Conservation (phyloP, 2,888 invertebrate genomes). For the Chironomus riparius region DNA sequence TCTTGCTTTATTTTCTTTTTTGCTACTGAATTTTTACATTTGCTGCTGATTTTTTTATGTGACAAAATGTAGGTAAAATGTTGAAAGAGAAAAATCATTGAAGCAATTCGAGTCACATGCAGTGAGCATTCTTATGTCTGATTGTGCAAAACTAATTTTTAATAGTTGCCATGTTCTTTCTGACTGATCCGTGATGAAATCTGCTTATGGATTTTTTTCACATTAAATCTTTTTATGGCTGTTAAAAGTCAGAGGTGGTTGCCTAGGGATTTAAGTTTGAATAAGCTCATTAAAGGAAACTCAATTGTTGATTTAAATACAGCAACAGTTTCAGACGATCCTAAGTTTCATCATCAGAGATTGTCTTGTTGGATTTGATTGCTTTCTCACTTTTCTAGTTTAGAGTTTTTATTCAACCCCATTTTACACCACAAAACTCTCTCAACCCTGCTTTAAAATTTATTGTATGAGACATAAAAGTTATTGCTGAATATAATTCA, state of each 20-base stretch:
- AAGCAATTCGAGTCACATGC: not conserved
- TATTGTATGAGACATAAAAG: not conserved
- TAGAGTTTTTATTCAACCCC: too few relatives aligned
- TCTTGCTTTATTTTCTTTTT: not conserved
- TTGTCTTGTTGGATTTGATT: too few relatives aligned
- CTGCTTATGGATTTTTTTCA: not conserved
- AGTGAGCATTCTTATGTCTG: conserved; percentile 9
- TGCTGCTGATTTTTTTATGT: not conserved
- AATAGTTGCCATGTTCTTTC: not conserved
- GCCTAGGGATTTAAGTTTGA: too few relatives aligned
- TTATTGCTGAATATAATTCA: not conserved
- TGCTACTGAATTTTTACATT: not conserved
- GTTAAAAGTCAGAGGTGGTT: not conserved
- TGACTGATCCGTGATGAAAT: too few relatives aligned
- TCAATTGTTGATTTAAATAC: too few relatives aligned
- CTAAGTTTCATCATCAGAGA: too few relatives aligned
- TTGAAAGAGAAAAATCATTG: conserved; percentile 20
- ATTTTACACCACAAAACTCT: not conserved
- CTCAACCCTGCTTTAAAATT: too few relatives aligned
- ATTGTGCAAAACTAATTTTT: not conserved
- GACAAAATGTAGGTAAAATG: conserved; percentile 23
- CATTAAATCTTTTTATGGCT: not conserved
- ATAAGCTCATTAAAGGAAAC: too few relatives aligned
- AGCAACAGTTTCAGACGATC: too few relatives aligned
- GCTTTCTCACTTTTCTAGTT: too few relatives aligned